Percentiles rank a stretch among this genome's conserved stretches.
phyloP scores from a whole-genome alignment of 2,888 invertebrate species.

The Dioctria linearis region DNA sequence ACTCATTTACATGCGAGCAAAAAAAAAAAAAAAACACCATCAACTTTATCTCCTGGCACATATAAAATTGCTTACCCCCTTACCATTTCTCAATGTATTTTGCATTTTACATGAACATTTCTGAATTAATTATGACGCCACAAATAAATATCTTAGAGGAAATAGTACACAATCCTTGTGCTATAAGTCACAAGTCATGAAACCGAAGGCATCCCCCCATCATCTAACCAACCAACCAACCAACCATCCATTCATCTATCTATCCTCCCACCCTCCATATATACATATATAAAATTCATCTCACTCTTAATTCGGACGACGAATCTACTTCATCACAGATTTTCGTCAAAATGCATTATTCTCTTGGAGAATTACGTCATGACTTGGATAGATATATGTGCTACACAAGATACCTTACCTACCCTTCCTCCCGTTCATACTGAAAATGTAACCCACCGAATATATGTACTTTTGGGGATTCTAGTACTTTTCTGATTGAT shows the following conservation, averaged over 20 bases:
- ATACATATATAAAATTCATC: no score
- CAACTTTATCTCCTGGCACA: no score
- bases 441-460: no score
- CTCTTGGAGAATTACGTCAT: constrained; percentile 17
- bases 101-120: constrained; percentile 11
- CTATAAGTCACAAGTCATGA: constrained; percentile 9
- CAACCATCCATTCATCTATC: no score
- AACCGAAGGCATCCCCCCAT: not conserved
- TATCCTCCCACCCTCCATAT: no score
- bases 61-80: no score
- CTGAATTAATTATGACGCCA: constrained; percentile 31
- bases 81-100: not conserved
- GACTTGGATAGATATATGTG: not conserved
- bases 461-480: no score
- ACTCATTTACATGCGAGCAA: no score
- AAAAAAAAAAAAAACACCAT: no score
- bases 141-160: not conserved
- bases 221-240: no score
- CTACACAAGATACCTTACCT: not conserved
- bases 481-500: no score
- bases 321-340: constrained; percentile 25
- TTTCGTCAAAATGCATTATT: constrained; percentile 41
- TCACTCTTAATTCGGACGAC: constrained; percentile 14
- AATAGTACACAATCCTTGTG: not conserved
- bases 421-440: no score